Evolutionary conservation across 2,888 invertebrate species (phyloP).

Genomic region (Ectobius pallidus): DNA sequence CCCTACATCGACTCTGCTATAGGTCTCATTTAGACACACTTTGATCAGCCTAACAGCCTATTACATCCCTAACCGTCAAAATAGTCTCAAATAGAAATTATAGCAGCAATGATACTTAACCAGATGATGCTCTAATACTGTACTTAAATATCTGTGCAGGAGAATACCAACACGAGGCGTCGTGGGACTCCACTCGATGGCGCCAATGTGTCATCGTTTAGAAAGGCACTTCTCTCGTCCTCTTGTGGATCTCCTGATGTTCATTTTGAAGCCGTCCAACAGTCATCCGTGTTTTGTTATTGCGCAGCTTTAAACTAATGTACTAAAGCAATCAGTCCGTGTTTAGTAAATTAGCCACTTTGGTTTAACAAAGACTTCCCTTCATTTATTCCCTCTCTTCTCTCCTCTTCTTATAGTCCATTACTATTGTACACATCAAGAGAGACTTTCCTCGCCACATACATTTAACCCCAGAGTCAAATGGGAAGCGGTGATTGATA

Average conservation of each 20-base stretch:
- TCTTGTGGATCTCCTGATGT: background rate
- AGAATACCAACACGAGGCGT: background rate
- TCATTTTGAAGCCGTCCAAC: background rate
- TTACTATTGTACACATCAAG: conserved; percentile 1
- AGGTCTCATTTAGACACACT: too few species aligned
- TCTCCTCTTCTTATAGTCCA: background rate
- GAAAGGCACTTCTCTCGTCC: background rate
- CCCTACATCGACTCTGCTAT: too few species aligned
- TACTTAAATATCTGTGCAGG: too few species aligned
- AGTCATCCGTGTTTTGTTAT: background rate
- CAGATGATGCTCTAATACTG: too few species aligned
- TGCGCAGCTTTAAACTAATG: conserved; percentile 6
- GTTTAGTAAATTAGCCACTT: conserved; percentile 25
- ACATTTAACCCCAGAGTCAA: background rate
- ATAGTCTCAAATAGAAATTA: too few species aligned
- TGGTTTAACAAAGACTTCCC: conserved; percentile 22
- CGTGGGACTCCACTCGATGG: too few species aligned
- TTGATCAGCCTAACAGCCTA: too few species aligned
- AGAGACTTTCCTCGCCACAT: background rate
- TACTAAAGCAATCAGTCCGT: conserved; percentile 12
- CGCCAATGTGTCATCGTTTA: background rate
- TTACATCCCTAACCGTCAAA: too few species aligned
- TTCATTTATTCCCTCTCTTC: background rate
- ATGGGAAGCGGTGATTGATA: too few species aligned
- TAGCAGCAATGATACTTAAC: too few species aligned